Base-by-base conservation (phyloP, 1,140 invertebrate species). In the Latrodectus geometricus region DNA sequence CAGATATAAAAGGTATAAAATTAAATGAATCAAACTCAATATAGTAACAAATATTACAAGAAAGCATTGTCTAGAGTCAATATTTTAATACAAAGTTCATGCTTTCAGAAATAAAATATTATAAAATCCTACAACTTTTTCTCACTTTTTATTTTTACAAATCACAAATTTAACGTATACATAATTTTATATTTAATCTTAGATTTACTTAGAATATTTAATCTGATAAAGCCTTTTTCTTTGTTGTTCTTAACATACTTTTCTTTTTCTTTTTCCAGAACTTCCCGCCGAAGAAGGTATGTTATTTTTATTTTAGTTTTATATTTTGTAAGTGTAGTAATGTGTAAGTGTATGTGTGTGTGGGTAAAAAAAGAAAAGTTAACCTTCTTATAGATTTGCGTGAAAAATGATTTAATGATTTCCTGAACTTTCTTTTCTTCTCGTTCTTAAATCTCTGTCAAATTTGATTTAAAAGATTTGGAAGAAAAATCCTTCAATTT, bases 211-310 rank as follows among this genome's bases (percentile, higher is more conserved):
- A 14, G 11, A 61, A 17, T 61, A 61, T 14, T 61, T 87, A 85
- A 52, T 76, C 70, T 78, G 20, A 86, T 54, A 73, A 66, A 66
- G 5, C 35, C 11, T 81, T 68, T 76, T 69, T 66, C 80, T 90
- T 90, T 89, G 91, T 91, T 87, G 23, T 91, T 94, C 93, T 48
- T 56, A 87, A 84, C 75, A 50, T 21, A 84, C 21, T 76, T 78
- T 86, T 78, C 56, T 88, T 56, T 81, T 75, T 90, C 88, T 86
- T n/a, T 94, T 94, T 89, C 90, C 94, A 95, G 94, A 95, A 93
- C 92, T 95, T 90, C 94, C 94, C 89, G 94, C 94, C 89, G 94
- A 95, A 92, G 94, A 95, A 89, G 91, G 91, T 94, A 56, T 91
- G 91, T 89, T 35, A 89, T 94, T 88, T 91, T 91, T 81, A 61